A percentile compares a stretch with the other conserved stretches of the same genome.
phyloP scores from a whole-genome alignment of 1,140 invertebrate species.

The Eubasilissa regina region DNA sequence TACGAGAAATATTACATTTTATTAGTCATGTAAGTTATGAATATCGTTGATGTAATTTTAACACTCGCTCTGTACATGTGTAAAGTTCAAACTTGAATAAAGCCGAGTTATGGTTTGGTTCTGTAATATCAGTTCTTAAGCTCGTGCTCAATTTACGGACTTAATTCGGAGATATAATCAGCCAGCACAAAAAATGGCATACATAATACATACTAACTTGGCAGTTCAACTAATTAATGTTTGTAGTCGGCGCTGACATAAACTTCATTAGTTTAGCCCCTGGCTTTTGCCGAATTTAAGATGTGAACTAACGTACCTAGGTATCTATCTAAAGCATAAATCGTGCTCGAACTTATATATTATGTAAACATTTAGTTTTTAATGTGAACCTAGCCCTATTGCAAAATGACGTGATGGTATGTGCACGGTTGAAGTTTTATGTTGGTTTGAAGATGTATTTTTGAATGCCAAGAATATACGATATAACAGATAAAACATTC shows the following conservation, averaged over 20 bases:
- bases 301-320: neutral
- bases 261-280: conserved; percentile 3
- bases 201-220: conserved; percentile 14
- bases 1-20: no score
- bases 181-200: conserved; percentile 27
- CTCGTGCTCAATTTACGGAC: conserved; percentile 21
- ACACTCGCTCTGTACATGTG: no score
- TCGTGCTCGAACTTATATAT: no score
- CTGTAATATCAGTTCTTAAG: conserved; percentile 16
- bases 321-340: no score
- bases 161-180: conserved; percentile 30
- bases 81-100: neutral
- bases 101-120: neutral
- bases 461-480: no score
- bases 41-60: no score
- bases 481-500: no score
- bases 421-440: no score
- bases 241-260: conserved; percentile 23
- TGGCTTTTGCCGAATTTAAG: neutral
- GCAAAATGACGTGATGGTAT: no score
- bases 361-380: no score
- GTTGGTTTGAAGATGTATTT: no score
- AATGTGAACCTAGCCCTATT: no score
- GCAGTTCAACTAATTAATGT: conserved; percentile 8
- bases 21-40: neutral